Conservation (phyloP, 2,888 invertebrate genomes). For the Isoperla grammatica region DNA sequence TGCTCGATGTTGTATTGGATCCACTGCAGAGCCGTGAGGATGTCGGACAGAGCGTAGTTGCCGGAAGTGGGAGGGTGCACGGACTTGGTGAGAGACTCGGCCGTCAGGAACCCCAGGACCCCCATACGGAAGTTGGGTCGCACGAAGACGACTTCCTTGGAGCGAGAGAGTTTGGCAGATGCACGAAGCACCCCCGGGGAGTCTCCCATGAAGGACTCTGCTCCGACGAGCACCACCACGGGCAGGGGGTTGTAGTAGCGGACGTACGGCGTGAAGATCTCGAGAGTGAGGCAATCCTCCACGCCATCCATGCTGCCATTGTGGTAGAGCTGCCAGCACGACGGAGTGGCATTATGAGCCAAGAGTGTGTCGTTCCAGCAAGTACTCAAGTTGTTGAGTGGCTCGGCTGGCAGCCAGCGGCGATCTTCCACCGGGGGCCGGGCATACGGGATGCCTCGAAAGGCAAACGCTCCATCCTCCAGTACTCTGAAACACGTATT, state of each 20-base stretch:
- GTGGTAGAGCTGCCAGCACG: conserved; percentile 65
- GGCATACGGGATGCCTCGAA: conserved; percentile 78
- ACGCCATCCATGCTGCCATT: conserved; percentile 61
- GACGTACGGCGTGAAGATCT: conserved; percentile 65
- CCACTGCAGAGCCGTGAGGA: conserved; percentile 72
- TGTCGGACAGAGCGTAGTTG: conserved; percentile 80
- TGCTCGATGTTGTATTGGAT: conserved; percentile 72
- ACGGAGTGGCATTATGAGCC: conserved; percentile 60
- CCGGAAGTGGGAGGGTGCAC: conserved; percentile 72
- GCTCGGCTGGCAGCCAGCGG: conserved; percentile 65
- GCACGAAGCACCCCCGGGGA: conserved; percentile 64
- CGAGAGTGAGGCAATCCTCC: conserved; percentile 79
- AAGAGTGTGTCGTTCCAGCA: conserved; percentile 71
- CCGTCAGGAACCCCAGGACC: conserved; percentile 74
- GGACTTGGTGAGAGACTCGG: conserved; percentile 61
- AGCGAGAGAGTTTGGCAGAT: conserved; percentile 67
- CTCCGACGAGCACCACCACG: conserved; percentile 76
- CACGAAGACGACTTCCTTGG: conserved; percentile 78
- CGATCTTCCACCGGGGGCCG: conserved; percentile 61
- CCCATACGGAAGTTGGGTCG: conserved; percentile 79
- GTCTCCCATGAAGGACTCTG: conserved; percentile 71
- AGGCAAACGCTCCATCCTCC: conserved; percentile 72
- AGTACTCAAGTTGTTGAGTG: conserved; percentile 58
- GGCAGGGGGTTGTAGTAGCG: conserved; percentile 71
- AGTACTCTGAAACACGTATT: conserved; percentile 50